phyloP scores from a whole-genome alignment of 2,113 vertebrate species.

The Trinectes maculatus region DNA sequence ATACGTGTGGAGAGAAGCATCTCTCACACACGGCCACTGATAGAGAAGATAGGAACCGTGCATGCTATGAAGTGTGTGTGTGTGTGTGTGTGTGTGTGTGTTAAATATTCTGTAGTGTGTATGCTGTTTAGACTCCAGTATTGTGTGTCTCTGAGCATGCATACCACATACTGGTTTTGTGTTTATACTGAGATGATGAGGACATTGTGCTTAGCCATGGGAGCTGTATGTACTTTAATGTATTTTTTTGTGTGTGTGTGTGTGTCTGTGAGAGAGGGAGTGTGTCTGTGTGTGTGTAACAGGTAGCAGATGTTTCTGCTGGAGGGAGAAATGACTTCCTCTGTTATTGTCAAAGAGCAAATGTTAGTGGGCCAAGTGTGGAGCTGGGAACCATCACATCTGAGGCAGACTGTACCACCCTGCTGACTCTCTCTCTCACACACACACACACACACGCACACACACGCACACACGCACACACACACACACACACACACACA shows the following conservation, averaged over 20 bases:
- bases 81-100: no score
- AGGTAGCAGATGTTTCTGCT: slow-evolving; percentile 71
- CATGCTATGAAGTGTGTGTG: neutral
- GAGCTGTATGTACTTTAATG: slow-evolving; percentile 34
- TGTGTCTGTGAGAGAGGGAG: neutral
- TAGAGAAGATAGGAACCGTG: slow-evolving; percentile 13
- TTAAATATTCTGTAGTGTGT: neutral
- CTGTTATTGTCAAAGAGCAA: slow-evolving; percentile 68
- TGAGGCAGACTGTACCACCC: slow-evolving; percentile 26
- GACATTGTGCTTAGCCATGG: slow-evolving; percentile 38
- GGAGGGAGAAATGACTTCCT: slow-evolving; percentile 67
- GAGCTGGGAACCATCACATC: slow-evolving; percentile 61
- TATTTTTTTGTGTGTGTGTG: neutral
- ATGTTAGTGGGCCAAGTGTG: slow-evolving; percentile 45
- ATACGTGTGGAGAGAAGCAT: slow-evolving; percentile 47
- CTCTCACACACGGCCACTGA: slow-evolving; percentile 12
- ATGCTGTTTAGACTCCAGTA: slow-evolving; percentile 15
- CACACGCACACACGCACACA: no score
- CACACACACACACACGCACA: neutral
- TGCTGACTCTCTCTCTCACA: slow-evolving; percentile 11
- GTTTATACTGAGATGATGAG: slow-evolving; percentile 43
- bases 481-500: slow-evolving; percentile 6
- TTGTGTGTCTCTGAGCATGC: neutral
- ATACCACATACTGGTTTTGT: slow-evolving; percentile 3
- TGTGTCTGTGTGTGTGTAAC: slow-evolving; percentile 50